Percentiles rank a stretch among this genome's conserved stretches.
phyloP scores from a whole-genome alignment of 2,113 vertebrate species.

The Pseudorhombus dupliciocellatus region DNA sequence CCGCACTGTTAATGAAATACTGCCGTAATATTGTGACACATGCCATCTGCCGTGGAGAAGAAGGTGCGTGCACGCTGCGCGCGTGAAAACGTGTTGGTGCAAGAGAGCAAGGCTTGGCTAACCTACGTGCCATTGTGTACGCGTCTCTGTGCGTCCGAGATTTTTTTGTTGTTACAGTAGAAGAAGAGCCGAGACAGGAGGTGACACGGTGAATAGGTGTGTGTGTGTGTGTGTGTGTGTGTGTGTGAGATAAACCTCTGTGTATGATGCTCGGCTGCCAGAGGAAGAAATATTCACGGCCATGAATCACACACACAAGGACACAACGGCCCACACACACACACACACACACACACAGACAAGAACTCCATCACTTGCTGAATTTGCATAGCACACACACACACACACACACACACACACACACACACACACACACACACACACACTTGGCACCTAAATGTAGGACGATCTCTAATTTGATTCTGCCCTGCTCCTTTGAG shows the following conservation, averaged over 20 bases:
- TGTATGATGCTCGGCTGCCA: constrained; percentile 62
- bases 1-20: constrained; percentile 78
- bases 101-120: constrained; percentile 29
- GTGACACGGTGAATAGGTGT: constrained; percentile 18
- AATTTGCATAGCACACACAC: constrained; percentile 53
- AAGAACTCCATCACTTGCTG: constrained; percentile 8
- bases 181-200: no score
- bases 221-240: constrained; percentile 31
- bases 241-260: constrained; percentile 60
- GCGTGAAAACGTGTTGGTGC: constrained; percentile 55
- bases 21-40: constrained; percentile 72
- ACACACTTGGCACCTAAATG: constrained; percentile 68
- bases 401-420: constrained; percentile 10
- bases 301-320: constrained; percentile 63
- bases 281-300: constrained; percentile 59
- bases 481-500: constrained; percentile 83
- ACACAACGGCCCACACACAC: constrained; percentile 53
- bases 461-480: constrained; percentile 84
- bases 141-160: not conserved
- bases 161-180: constrained; percentile 30
- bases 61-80: constrained; percentile 56
- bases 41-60: constrained; percentile 75
- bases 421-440: constrained; percentile 30
- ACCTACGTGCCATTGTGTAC: constrained; percentile 1
- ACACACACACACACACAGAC: constrained; percentile 8